Evolutionary conservation across 2,797 vertebrate species (phyloP), one percentile per base, ranked within the genome.

Genomic region (Anolis apletophallus): DNA sequence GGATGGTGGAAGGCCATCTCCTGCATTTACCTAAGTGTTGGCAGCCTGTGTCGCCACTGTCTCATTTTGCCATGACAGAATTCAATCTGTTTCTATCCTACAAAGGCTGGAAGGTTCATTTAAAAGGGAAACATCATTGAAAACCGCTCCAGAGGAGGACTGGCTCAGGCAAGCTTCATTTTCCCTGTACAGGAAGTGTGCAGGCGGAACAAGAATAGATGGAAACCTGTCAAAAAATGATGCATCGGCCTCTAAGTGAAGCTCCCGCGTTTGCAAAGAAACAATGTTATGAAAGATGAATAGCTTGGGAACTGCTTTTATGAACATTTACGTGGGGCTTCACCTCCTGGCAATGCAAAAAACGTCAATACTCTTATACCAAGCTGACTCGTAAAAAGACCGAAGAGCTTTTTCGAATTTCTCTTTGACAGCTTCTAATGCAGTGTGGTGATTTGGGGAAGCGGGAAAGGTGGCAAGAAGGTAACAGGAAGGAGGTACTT

Each of bases 251-350:
- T 91, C 93, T 92, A 91, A 94, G 90, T 86, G 94, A 95, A 94
- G 94, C 93, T 92, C 91, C 86, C 85, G 91, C 91, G 91, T 94
- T 95, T 88, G 91, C 91, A 94, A 94, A 94, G 93, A 94, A 94
- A 94, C 94, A 95, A 95, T 90, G 92, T 94, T 94, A 94, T 94
- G 93, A 91, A 92, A 95, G 95, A 95, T 95, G 94, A 95, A 95
- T 95, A 94, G 94, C 95, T 94, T 90, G 91, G 93, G 94, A 94
- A 95, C 94, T 91, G 93, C 92, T 95, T 95, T 95, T 94, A 95
- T 87, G 94, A 94, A 94, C 95, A 93, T 95, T 95, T 95, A 93
- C 88, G 91, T 91, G 91, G 88, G 85, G 90, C 90, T 95, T 94
- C 94, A 94, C 94, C 94, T 94, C 93, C 86, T 92, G 93, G 94